These are phyloP conservation scores for Lysandra coridon DNA, from an alignment of 2,888 invertebrate genomes.

Conservation along the genomic window DNA sequence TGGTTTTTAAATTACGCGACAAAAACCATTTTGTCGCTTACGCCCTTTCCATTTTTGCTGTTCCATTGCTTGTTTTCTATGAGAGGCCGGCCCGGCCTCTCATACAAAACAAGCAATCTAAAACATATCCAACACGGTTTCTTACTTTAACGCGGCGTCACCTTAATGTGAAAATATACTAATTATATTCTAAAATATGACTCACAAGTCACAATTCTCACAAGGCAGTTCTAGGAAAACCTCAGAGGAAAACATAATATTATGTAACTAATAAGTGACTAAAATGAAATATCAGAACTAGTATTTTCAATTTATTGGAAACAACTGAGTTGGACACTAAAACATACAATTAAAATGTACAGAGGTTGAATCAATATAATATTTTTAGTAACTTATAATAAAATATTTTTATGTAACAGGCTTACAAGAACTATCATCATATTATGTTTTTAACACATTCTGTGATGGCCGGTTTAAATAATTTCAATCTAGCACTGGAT, in stretches of 20 bases:
- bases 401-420: neutral
- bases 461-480: neutral
- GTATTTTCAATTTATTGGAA: neutral
- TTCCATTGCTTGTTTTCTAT: no score
- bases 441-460: neutral
- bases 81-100: no score
- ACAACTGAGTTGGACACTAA: slow-evolving; percentile 7
- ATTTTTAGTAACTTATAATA: neutral
- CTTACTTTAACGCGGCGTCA: no score
- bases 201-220: no score
- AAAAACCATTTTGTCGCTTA: no score
- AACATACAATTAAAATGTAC: slow-evolving; percentile 2
- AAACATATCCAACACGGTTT: no score
- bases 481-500: no score
- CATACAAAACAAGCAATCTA: no score
- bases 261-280: neutral
- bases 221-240: neutral
- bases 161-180: neutral
- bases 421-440: neutral
- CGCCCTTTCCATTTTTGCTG: no score
- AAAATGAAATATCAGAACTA: neutral
- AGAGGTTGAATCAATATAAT: neutral
- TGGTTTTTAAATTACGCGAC: no score
- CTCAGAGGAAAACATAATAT: neutral
- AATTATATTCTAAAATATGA: neutral